Conservation (phyloP, 2,888 invertebrate species). For the Alloscopus bannaensis region DNA sequence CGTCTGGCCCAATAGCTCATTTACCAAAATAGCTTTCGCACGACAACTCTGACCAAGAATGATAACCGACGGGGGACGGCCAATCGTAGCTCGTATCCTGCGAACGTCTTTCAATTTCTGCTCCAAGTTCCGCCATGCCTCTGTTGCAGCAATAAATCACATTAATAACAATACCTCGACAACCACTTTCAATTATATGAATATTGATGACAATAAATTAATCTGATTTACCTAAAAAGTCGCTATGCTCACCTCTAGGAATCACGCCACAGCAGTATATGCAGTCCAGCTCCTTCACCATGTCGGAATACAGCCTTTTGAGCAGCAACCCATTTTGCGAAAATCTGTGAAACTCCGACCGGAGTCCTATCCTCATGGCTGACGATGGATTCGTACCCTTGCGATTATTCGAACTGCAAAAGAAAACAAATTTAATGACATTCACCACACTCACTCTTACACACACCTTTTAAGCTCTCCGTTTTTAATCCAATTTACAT, state of each 20-base stretch:
- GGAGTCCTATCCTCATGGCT: conserved; percentile 60
- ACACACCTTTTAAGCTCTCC: too few species aligned
- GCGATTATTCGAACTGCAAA: too few species aligned
- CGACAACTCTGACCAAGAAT: conserved; percentile 84
- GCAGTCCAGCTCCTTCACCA: conserved; percentile 71
- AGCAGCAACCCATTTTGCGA: conserved; percentile 70
- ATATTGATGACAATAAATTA: background rate
- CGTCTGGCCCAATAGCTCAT: conserved; percentile 82
- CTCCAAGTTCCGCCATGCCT: conserved; percentile 69
- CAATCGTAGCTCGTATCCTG: conserved; percentile 73
- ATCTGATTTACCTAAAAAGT: background rate
- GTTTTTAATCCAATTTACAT: too few species aligned
- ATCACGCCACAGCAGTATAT: conserved; percentile 71
- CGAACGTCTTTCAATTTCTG: conserved; percentile 72
- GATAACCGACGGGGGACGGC: conserved; percentile 82
- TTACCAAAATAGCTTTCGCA: conserved; percentile 84
- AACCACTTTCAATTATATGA: background rate
- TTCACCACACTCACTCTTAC: background rate
- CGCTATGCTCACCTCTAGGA: conserved; percentile 64
- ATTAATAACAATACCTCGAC: background rate
- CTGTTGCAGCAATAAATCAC: conserved; percentile 41
- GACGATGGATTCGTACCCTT: background rate
- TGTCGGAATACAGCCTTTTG: conserved; percentile 70
- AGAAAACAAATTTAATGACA: conserved; percentile 8
- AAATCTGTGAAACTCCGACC: conserved; percentile 72